These are phyloP conservation scores for Rallus crepitans DNA, from an alignment of 2,797 vertebrate species.

Conservation along the genomic window DNA sequence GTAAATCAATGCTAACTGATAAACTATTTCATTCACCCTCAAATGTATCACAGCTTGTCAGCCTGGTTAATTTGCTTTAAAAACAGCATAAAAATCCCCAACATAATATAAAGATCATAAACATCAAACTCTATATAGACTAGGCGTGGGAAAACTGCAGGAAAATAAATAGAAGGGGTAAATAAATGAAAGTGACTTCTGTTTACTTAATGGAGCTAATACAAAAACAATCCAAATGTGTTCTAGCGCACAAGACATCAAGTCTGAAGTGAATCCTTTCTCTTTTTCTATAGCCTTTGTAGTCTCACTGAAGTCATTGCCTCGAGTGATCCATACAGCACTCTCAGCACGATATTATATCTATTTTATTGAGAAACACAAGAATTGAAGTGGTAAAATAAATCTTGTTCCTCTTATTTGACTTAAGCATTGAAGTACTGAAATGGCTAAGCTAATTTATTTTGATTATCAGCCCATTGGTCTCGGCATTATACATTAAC, in stretches of 20 bases:
- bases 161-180: neutral
- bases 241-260: neutral
- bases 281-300: neutral
- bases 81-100: neutral
- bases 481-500: constrained; percentile 14
- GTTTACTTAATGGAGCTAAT: neutral
- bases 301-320: neutral
- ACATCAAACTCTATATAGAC: neutral
- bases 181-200: neutral
- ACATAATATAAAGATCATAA: neutral
- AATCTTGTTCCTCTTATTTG: constrained; percentile 21
- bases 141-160: neutral
- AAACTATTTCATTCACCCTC: neutral
- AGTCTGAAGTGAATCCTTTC: neutral
- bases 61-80: neutral
- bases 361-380: constrained; percentile 8
- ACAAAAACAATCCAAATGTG: constrained; percentile 5
- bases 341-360: neutral
- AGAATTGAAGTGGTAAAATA: constrained; percentile 16
- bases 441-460: constrained; percentile 24
- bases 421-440: neutral
- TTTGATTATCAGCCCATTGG: constrained; percentile 30
- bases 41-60: neutral
- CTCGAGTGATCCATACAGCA: neutral
- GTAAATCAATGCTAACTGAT: neutral